Conservation (phyloP, 2,888 invertebrate species). For the Andrena praecox region DNA sequence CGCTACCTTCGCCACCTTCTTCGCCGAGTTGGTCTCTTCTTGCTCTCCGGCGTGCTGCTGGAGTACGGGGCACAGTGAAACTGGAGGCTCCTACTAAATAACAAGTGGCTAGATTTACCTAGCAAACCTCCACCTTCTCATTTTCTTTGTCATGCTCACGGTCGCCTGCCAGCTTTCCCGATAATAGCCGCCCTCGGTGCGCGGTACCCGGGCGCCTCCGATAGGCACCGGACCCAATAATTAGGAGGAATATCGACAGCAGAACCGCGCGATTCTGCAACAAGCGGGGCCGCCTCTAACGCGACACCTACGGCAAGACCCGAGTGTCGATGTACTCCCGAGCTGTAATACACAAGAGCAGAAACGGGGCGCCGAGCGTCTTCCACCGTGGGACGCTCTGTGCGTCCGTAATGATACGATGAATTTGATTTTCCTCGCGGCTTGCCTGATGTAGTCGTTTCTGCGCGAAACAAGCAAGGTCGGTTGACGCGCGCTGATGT, state of each 20-base stretch:
- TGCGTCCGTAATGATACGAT: slow-evolving; percentile 25
- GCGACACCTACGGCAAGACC: slow-evolving; percentile 34
- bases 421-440: slow-evolving; percentile 34
- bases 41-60: slow-evolving; percentile 39
- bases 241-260: slow-evolving; percentile 67
- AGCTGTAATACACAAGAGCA: neutral
- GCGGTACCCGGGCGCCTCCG: slow-evolving; percentile 38
- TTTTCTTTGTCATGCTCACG: slow-evolving; percentile 50
- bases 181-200: slow-evolving; percentile 20
- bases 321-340: slow-evolving; percentile 19
- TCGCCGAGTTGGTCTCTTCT: slow-evolving; percentile 34
- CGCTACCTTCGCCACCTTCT: slow-evolving; percentile 45
- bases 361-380: slow-evolving; percentile 7
- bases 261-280: slow-evolving; percentile 45
- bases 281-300: slow-evolving; percentile 36
- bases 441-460: neutral
- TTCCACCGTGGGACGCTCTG: neutral
- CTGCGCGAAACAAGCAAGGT: neutral
- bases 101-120: slow-evolving; percentile 77
- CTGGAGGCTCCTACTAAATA: slow-evolving; percentile 74
- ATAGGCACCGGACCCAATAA: slow-evolving; percentile 63
- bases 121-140: slow-evolving; percentile 61
- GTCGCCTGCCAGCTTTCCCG: slow-evolving; percentile 39
- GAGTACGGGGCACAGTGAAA: slow-evolving; percentile 35
- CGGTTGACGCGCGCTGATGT: slow-evolving; percentile 2